Base-by-base conservation (phyloP, 2,888 invertebrate genomes). In the Octodonta nipae region DNA sequence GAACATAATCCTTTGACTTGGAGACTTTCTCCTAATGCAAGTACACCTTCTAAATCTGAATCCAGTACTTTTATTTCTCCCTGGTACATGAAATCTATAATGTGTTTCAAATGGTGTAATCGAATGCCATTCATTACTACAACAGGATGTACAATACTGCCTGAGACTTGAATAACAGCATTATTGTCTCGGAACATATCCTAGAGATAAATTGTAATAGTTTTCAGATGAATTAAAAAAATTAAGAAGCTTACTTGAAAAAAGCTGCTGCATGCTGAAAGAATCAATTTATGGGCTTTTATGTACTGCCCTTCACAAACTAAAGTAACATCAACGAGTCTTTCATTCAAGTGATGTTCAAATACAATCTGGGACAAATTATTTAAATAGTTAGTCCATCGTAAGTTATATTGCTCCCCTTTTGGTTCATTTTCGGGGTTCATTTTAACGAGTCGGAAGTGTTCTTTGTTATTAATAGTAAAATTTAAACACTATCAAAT, bases 371-470 rank as follows among this genome's bases (percentile, higher is more conserved):
- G 58, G 13, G 66, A 43, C 28, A 68, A 56, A 43, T 66, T 67
- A 36, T 55, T 58, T n/a, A 61, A 55, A 33, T 66, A 65, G 44
- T 64, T 66, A 41, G 65, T 67, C 67, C 67, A 68, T 43, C 63
- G 57, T 28, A 67, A 47, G 47, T 64, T 65, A 40, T 64, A 66
- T 16, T 40, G 40, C 28, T 44, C 41, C 4, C 38, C 33, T 26
- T 33, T 30, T 13, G 27, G n/a, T n/a, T n/a, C n/a, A n/a, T n/a
- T n/a, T n/a, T n/a, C n/a, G n/a, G n/a, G n/a, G n/a, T n/a, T n/a
- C n/a, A n/a, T n/a, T n/a, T n/a, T n/a, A n/a, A n/a, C n/a, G n/a
- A n/a, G n/a, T n/a, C n/a, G n/a, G n/a, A n/a, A n/a, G n/a, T n/a
- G n/a, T n/a, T n/a, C n/a, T n/a, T n/a, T n/a, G n/a, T n/a, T n/a